Base-by-base conservation (phyloP, 2,113 vertebrate species). In the Anseranas semipalmata region DNA sequence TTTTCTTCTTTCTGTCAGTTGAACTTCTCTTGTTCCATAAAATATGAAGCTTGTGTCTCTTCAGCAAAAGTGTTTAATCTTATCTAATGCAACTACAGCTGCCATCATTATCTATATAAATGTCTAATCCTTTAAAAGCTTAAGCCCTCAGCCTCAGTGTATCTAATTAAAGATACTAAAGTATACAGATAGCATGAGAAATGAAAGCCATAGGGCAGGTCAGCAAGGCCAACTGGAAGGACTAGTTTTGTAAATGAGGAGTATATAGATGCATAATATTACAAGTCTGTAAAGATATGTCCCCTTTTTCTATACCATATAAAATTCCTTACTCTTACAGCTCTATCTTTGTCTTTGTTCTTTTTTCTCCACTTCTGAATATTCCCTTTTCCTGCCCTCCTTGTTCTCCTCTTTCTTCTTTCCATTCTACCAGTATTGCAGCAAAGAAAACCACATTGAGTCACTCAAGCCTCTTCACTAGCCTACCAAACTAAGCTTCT, bases 81-180 rank as follows among this genome's bases (percentile, higher is more conserved):
- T 81, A 65, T 41, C 66, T 88, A 90, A 89, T 90, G 73, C 80
- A 92, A 37, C 88, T 81, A 4, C 0, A 0, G 41, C 83, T 74
- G 41, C 87, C 93, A 83, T 48, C 20, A 55, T 85, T 92, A 59
- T 80, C 75, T 80, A 1, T 83, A 6, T 81, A 90, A 88, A 70
- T 72, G 68, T 89, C 56, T 88, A 94, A 96, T 93, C 79, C 53
- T 93, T 94, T 88, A 94, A 93, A 95, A 96, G 86, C 53, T 35
- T 85, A 68, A 77, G 39, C 37, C 70, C 79, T 93, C 88, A 35
- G 52, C 83, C 66, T 84, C 46, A 81, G 30, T 68, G 60, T 90
- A 72, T 92, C 73, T 92, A 78, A 96, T 94, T 96, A 96, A 96
- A 90, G 81, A 68, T 85, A 95, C 85, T 91, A 45, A 67, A 77